These are phyloP conservation scores for Agrotis exclamationis DNA, from an alignment of 2,888 invertebrate species.

Conservation along the genomic window DNA sequence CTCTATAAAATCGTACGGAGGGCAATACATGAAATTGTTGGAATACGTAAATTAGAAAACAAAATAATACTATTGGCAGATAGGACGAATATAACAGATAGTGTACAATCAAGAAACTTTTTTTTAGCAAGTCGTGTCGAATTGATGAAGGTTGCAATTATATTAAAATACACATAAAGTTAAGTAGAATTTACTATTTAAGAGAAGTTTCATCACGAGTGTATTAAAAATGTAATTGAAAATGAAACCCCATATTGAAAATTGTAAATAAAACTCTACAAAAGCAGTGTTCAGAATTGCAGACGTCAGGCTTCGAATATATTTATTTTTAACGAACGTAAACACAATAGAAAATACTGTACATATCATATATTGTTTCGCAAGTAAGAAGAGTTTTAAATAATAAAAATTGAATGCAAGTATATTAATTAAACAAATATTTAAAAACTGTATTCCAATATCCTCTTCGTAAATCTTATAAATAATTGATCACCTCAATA, in stretches of 20 bases:
- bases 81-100: no score
- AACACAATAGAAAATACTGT: neutral
- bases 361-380: neutral
- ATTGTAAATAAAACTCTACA: neutral
- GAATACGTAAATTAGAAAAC: no score
- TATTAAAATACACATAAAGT: no score
- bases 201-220: neutral
- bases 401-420: neutral
- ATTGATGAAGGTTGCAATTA: neutral
- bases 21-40: no score
- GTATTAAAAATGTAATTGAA: neutral
- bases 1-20: no score
- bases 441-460: neutral
- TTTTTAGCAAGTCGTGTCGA: no score
- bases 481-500: slow-evolving; percentile 45
- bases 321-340: neutral
- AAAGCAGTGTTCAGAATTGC: neutral
- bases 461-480: slow-evolving; percentile 14
- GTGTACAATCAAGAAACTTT: no score
- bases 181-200: neutral
- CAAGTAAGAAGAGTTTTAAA: neutral
- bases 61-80: no score
- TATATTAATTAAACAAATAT: neutral
- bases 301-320: neutral
- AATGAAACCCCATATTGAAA: neutral